Conservation (phyloP, 2,888 invertebrate genomes). For the Helleia helle region DNA sequence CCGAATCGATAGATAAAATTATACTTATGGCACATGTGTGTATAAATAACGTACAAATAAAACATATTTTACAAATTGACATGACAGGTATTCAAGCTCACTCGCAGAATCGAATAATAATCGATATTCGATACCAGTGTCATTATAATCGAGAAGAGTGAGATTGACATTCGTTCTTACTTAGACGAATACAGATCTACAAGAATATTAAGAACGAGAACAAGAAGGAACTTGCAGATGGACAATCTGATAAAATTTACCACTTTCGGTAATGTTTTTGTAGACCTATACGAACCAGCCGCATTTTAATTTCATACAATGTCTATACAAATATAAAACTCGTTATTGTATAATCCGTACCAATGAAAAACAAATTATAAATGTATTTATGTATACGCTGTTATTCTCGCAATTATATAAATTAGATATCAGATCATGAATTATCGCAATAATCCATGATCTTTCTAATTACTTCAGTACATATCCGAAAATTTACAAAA, state of each 20-base stretch:
- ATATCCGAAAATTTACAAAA: not conserved
- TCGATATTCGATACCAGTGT: slow-evolving; percentile 18
- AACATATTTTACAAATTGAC: slow-evolving; percentile 42
- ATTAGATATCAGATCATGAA: too few species aligned
- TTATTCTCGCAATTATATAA: not conserved
- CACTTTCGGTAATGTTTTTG: not conserved
- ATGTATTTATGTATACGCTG: not conserved
- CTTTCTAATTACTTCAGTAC: too few species aligned
- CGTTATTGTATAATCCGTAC: not conserved
- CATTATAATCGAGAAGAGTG: slow-evolving; percentile 20
- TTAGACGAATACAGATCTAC: slow-evolving; percentile 1
- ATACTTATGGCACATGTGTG: slow-evolving; percentile 62
- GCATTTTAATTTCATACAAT: not conserved
- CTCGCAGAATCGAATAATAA: slow-evolving; percentile 25
- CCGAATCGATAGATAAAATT: slow-evolving; percentile 43
- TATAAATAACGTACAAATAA: slow-evolving; percentile 45
- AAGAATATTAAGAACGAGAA: not conserved
- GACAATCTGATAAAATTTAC: not conserved
- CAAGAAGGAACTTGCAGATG: slow-evolving; percentile 1
- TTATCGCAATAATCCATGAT: too few species aligned
- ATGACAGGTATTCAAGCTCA: slow-evolving; percentile 31
- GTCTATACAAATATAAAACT: slow-evolving; percentile 1
- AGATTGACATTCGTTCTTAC: slow-evolving; percentile 14
- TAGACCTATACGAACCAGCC: slow-evolving; percentile 7
- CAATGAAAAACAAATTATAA: not conserved